phyloP scores from a whole-genome alignment of 2,888 invertebrate genomes.

The Mantis religiosa region DNA sequence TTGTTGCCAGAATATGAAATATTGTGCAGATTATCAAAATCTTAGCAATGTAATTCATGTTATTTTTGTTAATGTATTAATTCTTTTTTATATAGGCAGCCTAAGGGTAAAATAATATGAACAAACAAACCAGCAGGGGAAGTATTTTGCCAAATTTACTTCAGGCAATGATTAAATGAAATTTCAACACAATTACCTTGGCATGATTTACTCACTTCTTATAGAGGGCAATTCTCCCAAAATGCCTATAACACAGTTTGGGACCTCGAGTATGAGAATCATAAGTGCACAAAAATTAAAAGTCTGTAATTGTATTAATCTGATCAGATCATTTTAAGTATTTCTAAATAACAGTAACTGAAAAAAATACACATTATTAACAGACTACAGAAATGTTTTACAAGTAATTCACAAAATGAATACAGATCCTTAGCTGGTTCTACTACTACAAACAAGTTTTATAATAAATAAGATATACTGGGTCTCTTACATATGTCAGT shows the following conservation, averaged over 20 bases:
- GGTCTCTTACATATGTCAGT: too few relatives aligned
- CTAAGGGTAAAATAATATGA: not conserved
- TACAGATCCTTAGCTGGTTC: not conserved
- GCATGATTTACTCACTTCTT: not conserved
- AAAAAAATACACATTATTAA: not conserved
- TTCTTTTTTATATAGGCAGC: not conserved
- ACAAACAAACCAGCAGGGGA: not conserved
- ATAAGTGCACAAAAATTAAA: not conserved
- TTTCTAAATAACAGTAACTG: not conserved
- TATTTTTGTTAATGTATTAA: not conserved
- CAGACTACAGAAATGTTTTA: not conserved
- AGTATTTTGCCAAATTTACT: not conserved
- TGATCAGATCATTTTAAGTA: not conserved
- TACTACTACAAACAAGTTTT: not conserved
- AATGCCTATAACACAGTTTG: not conserved
- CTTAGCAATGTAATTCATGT: not conserved
- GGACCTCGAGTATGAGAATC: too few relatives aligned
- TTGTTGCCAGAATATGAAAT: not conserved
- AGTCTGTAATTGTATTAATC: not conserved
- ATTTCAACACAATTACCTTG: not conserved
- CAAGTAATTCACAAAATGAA: not conserved
- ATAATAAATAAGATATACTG: too few relatives aligned
- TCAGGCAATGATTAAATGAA: not conserved
- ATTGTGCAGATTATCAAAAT: not conserved
- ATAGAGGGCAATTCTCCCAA: not conserved